Evolutionary conservation across 2,888 invertebrate species (phyloP), one percentile per base, ranked within the genome.

Genomic region (Sinopyrophorus schimmeli): DNA sequence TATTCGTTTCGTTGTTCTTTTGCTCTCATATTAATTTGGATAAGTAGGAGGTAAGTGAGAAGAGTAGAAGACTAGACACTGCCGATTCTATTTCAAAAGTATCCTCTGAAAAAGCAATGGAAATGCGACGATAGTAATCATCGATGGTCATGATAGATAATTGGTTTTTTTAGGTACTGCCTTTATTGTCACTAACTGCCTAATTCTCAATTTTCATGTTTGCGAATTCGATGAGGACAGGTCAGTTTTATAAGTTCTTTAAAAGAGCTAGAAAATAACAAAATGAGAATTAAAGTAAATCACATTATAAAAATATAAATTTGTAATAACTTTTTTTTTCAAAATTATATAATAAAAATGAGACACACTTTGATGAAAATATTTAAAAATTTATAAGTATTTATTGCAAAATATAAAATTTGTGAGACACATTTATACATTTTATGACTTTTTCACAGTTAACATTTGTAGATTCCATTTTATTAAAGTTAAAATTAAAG

Each of bases 1-100:
- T 74, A 72, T 75, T 72, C 72, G 71, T 70, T 73, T 74, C 68
- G 69, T 72, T 72, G 65, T 72, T 73, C 72, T 76, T 75, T 70
- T 74, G 76, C 76, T 71, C 71, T 66, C 64, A 59, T 55, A 43
- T 30, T 65, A 66, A 62, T 63, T 64, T 61, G 75, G 73, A 73
- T 67, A 63, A 64, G 59, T 69, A 77, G 76, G 74, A 77, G 76
- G 77, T 77, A 70, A 76, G 76, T 59, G 57, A 58, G 52, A 53
- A 50, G 44, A 50, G 39, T 50, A 43, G 50, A 50, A 50, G 50
- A 50, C 42, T 40, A 44, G 50, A 50, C 44, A 44, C 50, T 50
- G 43, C 44, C 39, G 50, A 50, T 27, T 50, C 50, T 39, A 50
- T 50, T 50, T 50, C 50, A 50, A 50, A 50, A 40, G 50, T 50